Base-by-base conservation (phyloP, 2,113 vertebrate genomes). In the Vanacampus margaritifer region DNA sequence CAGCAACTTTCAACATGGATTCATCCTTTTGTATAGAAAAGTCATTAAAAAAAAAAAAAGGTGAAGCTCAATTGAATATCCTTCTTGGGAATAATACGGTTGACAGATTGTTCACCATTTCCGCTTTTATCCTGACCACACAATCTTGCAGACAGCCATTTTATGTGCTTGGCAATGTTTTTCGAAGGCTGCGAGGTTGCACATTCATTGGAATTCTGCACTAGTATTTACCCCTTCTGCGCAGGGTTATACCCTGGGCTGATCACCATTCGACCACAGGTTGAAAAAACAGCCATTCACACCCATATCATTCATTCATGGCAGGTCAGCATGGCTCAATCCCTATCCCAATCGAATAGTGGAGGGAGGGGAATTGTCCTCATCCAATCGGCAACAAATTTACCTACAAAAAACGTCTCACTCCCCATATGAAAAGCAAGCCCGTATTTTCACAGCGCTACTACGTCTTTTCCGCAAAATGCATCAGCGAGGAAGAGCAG, bases 71-170 rank as follows among this genome's bases (percentile, higher is more conserved):
- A 74, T 67, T 58, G 37, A 62, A 81, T 68, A 68, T 79, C 79
- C 74, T 79, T 85, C 79, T 79, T 68, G 67, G 61, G 73, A 68
- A 83, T 83, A 81, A 88, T 81, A 32, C 7, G 35, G 37, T 60
- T 39, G 14, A 41, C 35, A 61, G 21, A 37, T 7, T 12, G 21
- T 13, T 14, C 59, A 24, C 26, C 2, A 57, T 28, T 57, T 57
- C 51, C 57, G 61, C 63, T 79, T 76, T 72, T 67, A 78, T 74
- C 78, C 70, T 80, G 74, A 75, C 69, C 71, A n/a, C 4, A 65
- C 70, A 76, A 65, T 67, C 62, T 65, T 71, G 63, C 28, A 19
- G 35, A 58, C 60, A 71, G 37, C 10, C 12, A 39, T 58, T 50
- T 54, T 71, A 65, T 61, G 63, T 64, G 62, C 64, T 3, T 50